Percentiles rank a stretch among this genome's conserved stretches.
These are phyloP conservation scores for Menidia menidia DNA, from an alignment of 2,797 vertebrate genomes.

Conservation along the genomic window DNA sequence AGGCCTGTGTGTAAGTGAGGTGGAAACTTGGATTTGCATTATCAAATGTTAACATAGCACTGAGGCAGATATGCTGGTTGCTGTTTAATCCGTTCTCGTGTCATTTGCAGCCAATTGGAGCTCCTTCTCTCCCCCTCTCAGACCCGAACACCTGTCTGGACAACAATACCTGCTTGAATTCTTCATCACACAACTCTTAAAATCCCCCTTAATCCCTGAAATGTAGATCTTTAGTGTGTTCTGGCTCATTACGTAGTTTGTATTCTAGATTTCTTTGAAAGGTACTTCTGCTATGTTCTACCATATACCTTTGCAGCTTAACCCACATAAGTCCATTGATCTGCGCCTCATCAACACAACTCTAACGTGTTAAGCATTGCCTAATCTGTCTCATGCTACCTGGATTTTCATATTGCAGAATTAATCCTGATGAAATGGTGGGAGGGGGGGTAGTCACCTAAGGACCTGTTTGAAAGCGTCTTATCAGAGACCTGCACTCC, in stretches of 20 bases:
- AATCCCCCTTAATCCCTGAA: conserved; percentile 77
- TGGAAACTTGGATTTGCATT: conserved; percentile 20
- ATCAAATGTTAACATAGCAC: conserved; percentile 33
- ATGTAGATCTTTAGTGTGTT: conserved; percentile 69
- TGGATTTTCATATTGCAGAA: conserved; percentile 82
- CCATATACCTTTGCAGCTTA: conserved; percentile 76
- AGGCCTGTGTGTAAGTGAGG: conserved; percentile 20
- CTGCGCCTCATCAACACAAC: conserved; percentile 73
- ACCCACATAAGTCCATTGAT: conserved; percentile 77
- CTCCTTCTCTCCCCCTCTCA: conserved; percentile 31
- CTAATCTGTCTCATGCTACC: conserved; percentile 82
- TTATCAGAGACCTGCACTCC: conserved; percentile 74
- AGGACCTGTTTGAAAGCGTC: conserved; percentile 78
- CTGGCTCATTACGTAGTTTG: conserved; percentile 61
- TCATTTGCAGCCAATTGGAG: conserved; percentile 53
- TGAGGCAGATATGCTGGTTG: conserved; percentile 35
- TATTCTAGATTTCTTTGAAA: conserved; percentile 69
- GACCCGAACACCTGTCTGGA: conserved; percentile 74
- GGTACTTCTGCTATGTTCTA: conserved; percentile 57
- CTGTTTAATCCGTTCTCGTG: conserved; percentile 63
- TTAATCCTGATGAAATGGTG: conserved; percentile 74
- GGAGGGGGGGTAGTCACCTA: conserved; percentile 63
- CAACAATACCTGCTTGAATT: conserved; percentile 73
- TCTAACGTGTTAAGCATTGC: conserved; percentile 71
- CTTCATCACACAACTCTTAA: conserved; percentile 72